These are phyloP conservation scores for Thalassoma bifasciatum DNA, from an alignment of 2,113 vertebrate species.

Conservation along the genomic window DNA sequence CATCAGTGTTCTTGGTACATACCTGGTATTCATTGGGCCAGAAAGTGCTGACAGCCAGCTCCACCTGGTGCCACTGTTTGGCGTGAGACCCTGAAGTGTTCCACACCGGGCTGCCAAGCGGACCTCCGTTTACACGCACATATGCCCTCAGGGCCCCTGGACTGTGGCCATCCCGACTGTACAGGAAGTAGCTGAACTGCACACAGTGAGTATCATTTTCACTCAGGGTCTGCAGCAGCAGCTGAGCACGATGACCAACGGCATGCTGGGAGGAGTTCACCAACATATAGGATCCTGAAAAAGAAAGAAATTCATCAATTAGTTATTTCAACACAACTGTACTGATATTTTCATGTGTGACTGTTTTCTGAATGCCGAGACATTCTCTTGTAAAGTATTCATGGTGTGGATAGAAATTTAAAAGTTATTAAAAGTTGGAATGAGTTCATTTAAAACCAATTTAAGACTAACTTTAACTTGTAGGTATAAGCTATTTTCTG, in stretches of 20 bases:
- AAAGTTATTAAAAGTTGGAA: not conserved
- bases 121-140: constrained; percentile 91
- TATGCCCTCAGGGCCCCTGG: constrained; percentile 90
- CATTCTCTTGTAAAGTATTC: not conserved
- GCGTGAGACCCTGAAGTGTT: constrained; percentile 90
- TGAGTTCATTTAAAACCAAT: not conserved
- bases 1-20: not conserved
- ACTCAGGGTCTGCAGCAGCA: constrained; percentile 92
- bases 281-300: constrained; percentile 94
- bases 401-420: not conserved
- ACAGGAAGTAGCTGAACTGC: constrained; percentile 98
- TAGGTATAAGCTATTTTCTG: not conserved
- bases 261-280: constrained; percentile 95
- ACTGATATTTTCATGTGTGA: not conserved
- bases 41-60: constrained; percentile 97
- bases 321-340: not conserved
- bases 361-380: not conserved
- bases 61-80: constrained; percentile 95
- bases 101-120: constrained; percentile 92
- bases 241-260: constrained; percentile 90
- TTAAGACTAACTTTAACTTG: not conserved
- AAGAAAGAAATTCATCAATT: constrained; percentile 22
- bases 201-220: constrained; percentile 99
- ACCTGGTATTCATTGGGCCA: constrained; percentile 99
- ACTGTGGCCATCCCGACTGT: constrained; percentile 93